phyloP scores from a whole-genome alignment of 2,888 invertebrate genomes.

The Himalopsyche kuldschensis region DNA sequence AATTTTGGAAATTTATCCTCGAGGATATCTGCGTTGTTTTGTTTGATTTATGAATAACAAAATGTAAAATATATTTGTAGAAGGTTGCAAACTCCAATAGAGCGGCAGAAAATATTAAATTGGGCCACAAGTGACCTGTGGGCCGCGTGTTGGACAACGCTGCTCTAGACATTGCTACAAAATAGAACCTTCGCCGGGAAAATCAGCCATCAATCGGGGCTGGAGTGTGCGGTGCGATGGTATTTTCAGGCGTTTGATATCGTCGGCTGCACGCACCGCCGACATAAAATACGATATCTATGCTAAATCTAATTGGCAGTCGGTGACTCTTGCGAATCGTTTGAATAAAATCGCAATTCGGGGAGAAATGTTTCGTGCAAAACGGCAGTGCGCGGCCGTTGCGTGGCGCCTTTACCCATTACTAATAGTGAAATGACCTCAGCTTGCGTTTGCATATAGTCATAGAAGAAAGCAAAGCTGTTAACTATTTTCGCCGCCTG shows the following conservation, averaged over 20 bases:
- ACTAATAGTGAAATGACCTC: background rate
- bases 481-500: background rate
- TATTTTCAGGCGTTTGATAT: background rate
- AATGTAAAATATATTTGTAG: no score
- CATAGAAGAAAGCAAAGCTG: background rate
- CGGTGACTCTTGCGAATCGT: constrained; percentile 1
- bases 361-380: background rate
- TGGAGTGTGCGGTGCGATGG: background rate
- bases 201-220: background rate
- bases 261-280: background rate
- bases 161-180: background rate
- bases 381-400: background rate
- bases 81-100: no score
- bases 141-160: no score
- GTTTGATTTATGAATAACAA: no score
- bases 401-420: background rate
- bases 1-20: no score
- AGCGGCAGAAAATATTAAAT: no score
- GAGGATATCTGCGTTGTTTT: no score
- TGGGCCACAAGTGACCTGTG: no score
- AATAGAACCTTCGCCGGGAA: background rate
- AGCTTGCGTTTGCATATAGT: background rate
- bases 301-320: constrained; percentile 6
- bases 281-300: constrained; percentile 4
- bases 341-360: constrained; percentile 9